Evolutionary conservation across 2,113 vertebrate genomes (phyloP), one percentile per base, ranked within the genome.

Genomic region (Heterotilapia buettikoferi): DNA sequence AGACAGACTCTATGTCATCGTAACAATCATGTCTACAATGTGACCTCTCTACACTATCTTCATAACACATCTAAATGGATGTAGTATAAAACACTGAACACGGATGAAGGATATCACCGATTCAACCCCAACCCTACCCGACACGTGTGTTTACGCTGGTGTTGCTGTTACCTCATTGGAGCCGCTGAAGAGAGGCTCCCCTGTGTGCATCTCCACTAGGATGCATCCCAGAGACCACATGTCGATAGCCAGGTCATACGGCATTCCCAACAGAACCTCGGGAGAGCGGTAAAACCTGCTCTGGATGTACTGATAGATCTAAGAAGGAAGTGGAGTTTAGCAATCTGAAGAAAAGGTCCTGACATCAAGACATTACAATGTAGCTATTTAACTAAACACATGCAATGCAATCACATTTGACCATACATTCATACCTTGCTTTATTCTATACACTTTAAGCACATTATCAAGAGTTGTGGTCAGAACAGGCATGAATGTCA

Each of bases 291-390:
- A 99, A 89, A 98, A 99, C 81, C 98, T 97, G 95, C 98, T 99
- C 96, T 99, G 98, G 95, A 98, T 99, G 92, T 99, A 99, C 96
- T 99, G 98, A 92, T 98, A 99, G 94, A 99, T 98, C 98, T 98
- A 85, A 81, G 81, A 59, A 54, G n/a, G 6, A 53, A 79, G 1
- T 11, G 78, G 5, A 36, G 31, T 38, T 66, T 13, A 38, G 61
- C 6, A 36, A 38, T 66, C 33, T 7, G 7, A 10, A n/a, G 50
- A 56, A 7, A 26, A n/a, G 10, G 7, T 71, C 18, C 24, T 12
- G 43, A 29, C 24, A 18, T 11, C 43, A 29, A 29, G 9, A 63
- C 59, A 33, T 63, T 11, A 63, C 16, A 18, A 0, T 18, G 14
- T 29, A 19, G 13, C 71, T 7, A 29, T 47, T 71, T 24, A 43